Conservation (phyloP, 2,113 vertebrate genomes). For the Atrichornis clamosus region DNA sequence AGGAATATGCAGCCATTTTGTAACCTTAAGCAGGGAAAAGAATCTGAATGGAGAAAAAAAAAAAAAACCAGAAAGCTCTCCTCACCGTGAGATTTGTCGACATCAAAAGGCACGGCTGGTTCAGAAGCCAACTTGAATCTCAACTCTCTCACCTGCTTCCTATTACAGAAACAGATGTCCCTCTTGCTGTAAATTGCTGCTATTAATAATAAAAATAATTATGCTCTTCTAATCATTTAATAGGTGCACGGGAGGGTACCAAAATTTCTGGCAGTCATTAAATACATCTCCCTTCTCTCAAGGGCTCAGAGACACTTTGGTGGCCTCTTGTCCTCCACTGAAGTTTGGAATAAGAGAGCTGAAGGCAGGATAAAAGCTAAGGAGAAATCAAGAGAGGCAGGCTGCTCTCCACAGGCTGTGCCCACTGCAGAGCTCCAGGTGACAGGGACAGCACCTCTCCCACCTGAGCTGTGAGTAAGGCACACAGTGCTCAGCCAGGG, state of each 20-base stretch:
- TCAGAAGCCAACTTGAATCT: neutral
- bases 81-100: neutral
- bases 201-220: slow-evolving; percentile 50
- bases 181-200: slow-evolving; percentile 26
- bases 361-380: neutral
- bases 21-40: neutral
- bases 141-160: slow-evolving; percentile 32
- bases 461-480: accelerated
- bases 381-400: neutral
- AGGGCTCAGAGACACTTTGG: neutral
- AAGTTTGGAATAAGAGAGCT: neutral
- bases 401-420: neutral
- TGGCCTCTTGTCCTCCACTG: neutral
- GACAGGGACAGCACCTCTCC: neutral
- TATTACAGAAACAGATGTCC: slow-evolving; percentile 25
- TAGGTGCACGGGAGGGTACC: slow-evolving; percentile 18
- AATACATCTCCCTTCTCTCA: neutral
- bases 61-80: neutral
- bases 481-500: neutral
- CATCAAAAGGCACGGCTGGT: neutral
- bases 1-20: neutral
- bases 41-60: neutral
- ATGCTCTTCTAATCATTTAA: slow-evolving; percentile 28
- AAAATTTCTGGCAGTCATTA: neutral
- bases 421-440: neutral